Conservation (phyloP, 2,888 invertebrate species). For the Drosophila birchii region DNA sequence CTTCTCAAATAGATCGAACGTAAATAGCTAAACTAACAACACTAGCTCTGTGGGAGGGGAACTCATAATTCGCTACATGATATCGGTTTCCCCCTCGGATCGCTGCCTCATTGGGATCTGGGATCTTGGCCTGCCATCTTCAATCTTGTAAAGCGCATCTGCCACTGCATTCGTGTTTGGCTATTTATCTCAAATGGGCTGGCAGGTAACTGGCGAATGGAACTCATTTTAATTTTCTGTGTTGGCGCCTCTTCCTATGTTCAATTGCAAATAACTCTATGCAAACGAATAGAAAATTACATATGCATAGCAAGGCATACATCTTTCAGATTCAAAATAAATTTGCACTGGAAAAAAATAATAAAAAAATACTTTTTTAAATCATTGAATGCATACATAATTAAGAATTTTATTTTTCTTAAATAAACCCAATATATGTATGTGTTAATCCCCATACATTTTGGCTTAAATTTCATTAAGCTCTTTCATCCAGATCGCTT, state of each 20-base stretch:
- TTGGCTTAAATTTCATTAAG: neutral
- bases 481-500: neutral
- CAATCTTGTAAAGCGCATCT: constrained; percentile 70
- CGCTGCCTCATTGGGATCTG: constrained; percentile 14
- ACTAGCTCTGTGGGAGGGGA: constrained; percentile 15
- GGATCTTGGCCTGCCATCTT: constrained; percentile 53
- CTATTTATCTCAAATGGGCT: constrained; percentile 68
- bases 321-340: neutral
- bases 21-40: neutral
- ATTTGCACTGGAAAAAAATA: neutral
- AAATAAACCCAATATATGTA: neutral
- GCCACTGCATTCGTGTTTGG: constrained; percentile 66
- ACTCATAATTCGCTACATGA: constrained; percentile 73
- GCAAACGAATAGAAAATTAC: constrained; percentile 1
- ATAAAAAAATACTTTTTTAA: neutral
- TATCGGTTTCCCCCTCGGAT: constrained; percentile 20
- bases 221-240: constrained; percentile 21
- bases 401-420: too few relatives aligned
- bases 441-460: too few relatives aligned
- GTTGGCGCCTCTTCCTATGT: constrained; percentile 14
- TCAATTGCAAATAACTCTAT: neutral
- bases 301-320: neutral
- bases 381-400: neutral
- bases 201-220: constrained; percentile 63
- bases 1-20: neutral